Evolutionary conservation across 1,140 invertebrate species (phyloP), one percentile per base, ranked within the genome.

Genomic region (Ericerus pela): DNA sequence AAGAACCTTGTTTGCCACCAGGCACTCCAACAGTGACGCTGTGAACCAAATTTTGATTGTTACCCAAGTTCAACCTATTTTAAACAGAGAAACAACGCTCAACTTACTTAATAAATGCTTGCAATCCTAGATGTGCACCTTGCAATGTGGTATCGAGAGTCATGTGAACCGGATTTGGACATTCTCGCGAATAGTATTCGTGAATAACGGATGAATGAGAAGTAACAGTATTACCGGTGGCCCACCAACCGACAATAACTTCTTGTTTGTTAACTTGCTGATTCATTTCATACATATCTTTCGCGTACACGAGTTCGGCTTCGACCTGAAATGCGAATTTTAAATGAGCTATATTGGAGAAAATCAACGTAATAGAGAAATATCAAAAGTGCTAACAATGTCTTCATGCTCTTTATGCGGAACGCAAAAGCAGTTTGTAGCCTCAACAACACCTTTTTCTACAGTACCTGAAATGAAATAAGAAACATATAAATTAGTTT

Each of bases 341-440:
- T 6, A 43, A 38, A 27, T 58, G 28, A 31, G 27, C 22, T 54
- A 24, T 22, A 54, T 24, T 24, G 26, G 26, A 53, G 18, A 30
- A 24, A 11, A 18, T 4, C 1, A 33, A 11, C 12, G 14, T 27
- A 0, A 41, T 22, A 41, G 14, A 55, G n/a, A 14, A 26, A 55
- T 12, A 58, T 10, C 26, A 18, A 30, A 28, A 31, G 22, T 22
- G 41, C 54, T 60, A 67, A 78, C 77, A 68, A 80, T 76, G 66
- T 95, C 92, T 64, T 91, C 90, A 62, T 88, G 86, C 71, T 96
- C 92, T 72, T 94, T 96, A 65, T 97, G 93, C 1, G 93, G 93
- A 33, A 98, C 93, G 68, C 91, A 93, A 72, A 96, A 97, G 66
- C 91, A 96, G 66, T 97, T 96, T 2, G 90, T 95, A 11, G 96